Base-by-base conservation (phyloP, 2,797 vertebrate species). In the Sus cebifrons region DNA sequence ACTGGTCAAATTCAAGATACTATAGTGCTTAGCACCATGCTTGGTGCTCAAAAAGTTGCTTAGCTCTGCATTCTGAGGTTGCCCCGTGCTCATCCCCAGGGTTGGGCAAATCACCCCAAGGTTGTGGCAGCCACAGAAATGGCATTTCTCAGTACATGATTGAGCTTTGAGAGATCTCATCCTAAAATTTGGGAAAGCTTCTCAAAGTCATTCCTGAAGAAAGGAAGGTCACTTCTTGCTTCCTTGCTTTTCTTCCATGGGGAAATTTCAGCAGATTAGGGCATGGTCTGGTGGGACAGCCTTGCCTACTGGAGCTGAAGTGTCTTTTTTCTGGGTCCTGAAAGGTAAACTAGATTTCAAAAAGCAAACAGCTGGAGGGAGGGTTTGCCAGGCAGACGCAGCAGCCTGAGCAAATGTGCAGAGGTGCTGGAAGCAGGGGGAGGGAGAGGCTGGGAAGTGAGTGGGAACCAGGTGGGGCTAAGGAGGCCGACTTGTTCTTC, bases 271-370 rank as follows among this genome's bases (percentile, higher is more conserved):
- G 0, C 64, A 67, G 25, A n/a, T 64, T 68, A 11, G 64, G 81
- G 44, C 27, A 52, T 65, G 25, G 14, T 64, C 56, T 85, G 74
- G 40, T 86, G 25, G 21, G 62, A 18, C 4, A 91, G 56, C 16
- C 23, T 92, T 91, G 17, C 32, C 74, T 94, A 12, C 13, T 83
- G 75, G 79, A 95, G 40, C 16, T 82, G 20, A 78, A 36, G 71
- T 89, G 77, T 92, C 29, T 67, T 82, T 79, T 54, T 81, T 81
- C n/a, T 27, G 21, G 60, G 20, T 68, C 68, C 36, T 87, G 21
- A 92, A 49, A 73, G 17, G 23, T 68, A 23, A 11, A 82, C 6
- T n/a, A 68, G 29, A 77, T 52, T 75, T 92, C 13, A 58, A 67
- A 95, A 87, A 86, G 5, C 0, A 29, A 91, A 77, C 3, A 81